A percentile compares a stretch with the other conserved stretches of the same genome.
Evolutionary conservation across 2,113 vertebrate genomes (phyloP).

Genomic region (Sorex araneus): DNA sequence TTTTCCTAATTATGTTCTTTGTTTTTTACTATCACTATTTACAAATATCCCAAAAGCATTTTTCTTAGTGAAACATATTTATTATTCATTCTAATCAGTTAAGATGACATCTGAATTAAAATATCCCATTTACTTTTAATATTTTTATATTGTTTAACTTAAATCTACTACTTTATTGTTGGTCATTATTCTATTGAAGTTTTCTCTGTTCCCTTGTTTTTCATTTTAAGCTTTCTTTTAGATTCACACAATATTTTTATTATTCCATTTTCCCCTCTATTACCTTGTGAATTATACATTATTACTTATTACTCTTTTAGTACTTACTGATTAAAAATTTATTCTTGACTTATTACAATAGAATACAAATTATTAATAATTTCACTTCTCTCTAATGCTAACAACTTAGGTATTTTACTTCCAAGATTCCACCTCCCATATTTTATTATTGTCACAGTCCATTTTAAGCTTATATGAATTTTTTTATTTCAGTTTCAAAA

Average conservation of each 20-base stretch:
- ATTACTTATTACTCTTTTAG: slow-evolving; percentile 48
- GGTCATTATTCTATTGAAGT: neutral
- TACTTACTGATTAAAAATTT: slow-evolving; percentile 71
- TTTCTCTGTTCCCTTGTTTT: slow-evolving; percentile 27
- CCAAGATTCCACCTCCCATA: neutral
- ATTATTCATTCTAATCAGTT: no score
- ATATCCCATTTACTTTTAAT: no score
- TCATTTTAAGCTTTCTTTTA: slow-evolving; percentile 6
- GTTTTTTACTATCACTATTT: no score
- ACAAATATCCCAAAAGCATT: no score
- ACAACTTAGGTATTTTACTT: slow-evolving; percentile 15
- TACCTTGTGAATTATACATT: slow-evolving; percentile 58
- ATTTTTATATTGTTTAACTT: no score
- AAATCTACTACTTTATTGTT: neutral
- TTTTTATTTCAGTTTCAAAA: no score
- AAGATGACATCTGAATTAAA: no score
- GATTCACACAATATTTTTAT: slow-evolving; percentile 9
- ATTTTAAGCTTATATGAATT: neutral
- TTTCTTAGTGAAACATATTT: no score
- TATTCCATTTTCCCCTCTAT: slow-evolving; percentile 13
- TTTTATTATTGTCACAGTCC: slow-evolving; percentile 7
- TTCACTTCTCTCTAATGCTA: neutral
- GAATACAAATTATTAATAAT: slow-evolving; percentile 66
- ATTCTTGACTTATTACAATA: slow-evolving; percentile 50
- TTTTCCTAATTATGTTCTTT: no score